phyloP scores from a whole-genome alignment of 1,140 invertebrate species.

The Bradynema listronoti region DNA sequence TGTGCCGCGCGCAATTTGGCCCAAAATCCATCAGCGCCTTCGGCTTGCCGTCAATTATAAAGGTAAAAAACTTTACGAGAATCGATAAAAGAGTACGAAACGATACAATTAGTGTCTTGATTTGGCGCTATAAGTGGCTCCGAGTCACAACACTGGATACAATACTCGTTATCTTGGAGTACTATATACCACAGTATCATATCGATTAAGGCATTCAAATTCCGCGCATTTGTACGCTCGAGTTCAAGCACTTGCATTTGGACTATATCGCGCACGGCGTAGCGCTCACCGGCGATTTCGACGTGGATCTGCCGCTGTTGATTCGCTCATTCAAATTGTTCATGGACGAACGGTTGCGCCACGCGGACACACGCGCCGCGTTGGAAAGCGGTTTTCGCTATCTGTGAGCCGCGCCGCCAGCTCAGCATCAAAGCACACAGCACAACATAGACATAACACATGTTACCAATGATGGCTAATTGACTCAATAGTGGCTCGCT shows the following conservation, averaged over 20 bases:
- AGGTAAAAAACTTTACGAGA: constrained; percentile 15
- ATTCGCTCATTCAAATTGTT: constrained; percentile 44
- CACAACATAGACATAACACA: no score
- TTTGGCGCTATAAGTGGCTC: no score
- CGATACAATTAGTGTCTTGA: no score
- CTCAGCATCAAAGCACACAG: no score
- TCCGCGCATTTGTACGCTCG: constrained; percentile 38
- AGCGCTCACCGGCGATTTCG: constrained; percentile 37
- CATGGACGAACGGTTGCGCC: constrained; percentile 32
- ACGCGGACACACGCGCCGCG: constrained; percentile 21
- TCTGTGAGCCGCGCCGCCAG: constrained; percentile 19
- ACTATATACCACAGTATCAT: no score
- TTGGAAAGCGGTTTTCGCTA: constrained; percentile 26
- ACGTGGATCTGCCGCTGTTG: constrained; percentile 39
- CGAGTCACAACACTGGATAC: no score
- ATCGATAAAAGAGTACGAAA: no score
- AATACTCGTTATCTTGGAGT: no score
- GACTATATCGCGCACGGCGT: constrained; percentile 41
- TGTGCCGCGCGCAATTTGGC: constrained; percentile 43
- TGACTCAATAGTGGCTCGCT: no score
- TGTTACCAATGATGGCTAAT: no score
- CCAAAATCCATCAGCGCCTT: constrained; percentile 44
- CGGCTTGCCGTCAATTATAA: constrained; percentile 44
- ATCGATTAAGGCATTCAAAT: constrained; percentile 34
- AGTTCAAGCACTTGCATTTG: constrained; percentile 36